Base-by-base conservation (phyloP, 2,797 vertebrate genomes). In the Florisuga fusca region DNA sequence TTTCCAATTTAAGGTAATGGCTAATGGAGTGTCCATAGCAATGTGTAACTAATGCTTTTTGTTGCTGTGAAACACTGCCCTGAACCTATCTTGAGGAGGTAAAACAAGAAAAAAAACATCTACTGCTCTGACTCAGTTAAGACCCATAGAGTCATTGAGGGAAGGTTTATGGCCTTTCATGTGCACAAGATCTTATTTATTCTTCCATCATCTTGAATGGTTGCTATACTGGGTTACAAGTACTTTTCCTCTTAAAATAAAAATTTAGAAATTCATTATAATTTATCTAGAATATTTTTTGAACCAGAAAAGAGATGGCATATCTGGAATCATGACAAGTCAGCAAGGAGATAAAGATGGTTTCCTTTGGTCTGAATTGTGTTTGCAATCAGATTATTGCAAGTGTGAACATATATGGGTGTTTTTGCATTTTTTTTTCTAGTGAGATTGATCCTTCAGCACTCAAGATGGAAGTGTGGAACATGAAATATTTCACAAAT, bases 321-420 rank as follows among this genome's bases (percentile, higher is more conserved):
- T 36, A 50, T 46, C 23, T 64, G 55, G 5, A 17, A 41, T 58
- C n/a, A 50, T 64, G 10, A 43, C 4, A 0, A 4, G 12, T 9
- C 31, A 63, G 71, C 82, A 82, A 79, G 20, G 38, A 84, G 31
- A 55, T 18, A 2, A 73, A 87, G 19, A 2, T 55, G 20, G 34
- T 86, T 84, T 90, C 14, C n/a, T 84, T 92, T 75, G 22, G 18
- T 77, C 58, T 84, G 54, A 63, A 59, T 45, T 59, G 19, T 72
- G 8, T 23, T 2, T 1, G 3, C 29, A 88, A 53, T 69, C 25
- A 69, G 7, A 91, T 16, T 72, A 77, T 51, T 46, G 3, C 18
- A 58, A 48, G 15, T 25, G 14, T 50, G 25, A 88, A 26, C 3
- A 48, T 69, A 61, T 23, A 15, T 25, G n/a, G 10, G 10, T 57